Percentiles rank a stretch among this genome's conserved stretches.
These are phyloP conservation scores for Hippoglossus stenolepis DNA, from an alignment of 2,113 vertebrate genomes.

Conservation along the genomic window DNA sequence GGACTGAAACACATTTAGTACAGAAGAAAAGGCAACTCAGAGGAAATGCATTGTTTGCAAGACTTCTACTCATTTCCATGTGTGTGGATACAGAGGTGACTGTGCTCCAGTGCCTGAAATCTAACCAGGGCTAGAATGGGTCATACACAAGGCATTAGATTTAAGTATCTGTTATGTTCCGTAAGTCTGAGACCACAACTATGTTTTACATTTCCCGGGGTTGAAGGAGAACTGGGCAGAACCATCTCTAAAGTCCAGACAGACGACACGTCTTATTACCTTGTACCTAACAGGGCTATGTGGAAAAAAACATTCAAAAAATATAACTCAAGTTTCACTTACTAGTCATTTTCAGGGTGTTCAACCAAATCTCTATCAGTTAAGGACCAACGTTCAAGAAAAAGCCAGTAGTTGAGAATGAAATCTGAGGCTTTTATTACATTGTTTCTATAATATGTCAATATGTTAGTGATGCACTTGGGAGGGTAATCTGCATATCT, in stretches of 20 bases:
- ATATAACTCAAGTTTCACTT: too few relatives aligned
- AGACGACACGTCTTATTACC: too few relatives aligned
- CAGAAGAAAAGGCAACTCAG: constrained; percentile 19
- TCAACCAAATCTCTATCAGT: too few relatives aligned
- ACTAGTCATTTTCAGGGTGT: too few relatives aligned
- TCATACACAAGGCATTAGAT: background rate
- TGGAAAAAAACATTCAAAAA: too few relatives aligned
- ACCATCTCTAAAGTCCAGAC: too few relatives aligned
- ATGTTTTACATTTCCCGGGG: background rate
- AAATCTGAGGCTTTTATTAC: too few relatives aligned
- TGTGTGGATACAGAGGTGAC: background rate
- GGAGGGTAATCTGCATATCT: background rate
- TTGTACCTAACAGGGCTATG: too few relatives aligned
- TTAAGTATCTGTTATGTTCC: too few relatives aligned
- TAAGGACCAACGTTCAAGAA: too few relatives aligned
- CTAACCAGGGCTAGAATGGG: background rate
- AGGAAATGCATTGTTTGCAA: background rate
- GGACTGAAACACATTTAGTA: background rate
- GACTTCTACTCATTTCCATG: background rate
- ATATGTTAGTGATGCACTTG: background rate
- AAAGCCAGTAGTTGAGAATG: too few relatives aligned
- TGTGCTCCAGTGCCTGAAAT: background rate
- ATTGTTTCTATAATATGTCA: background rate
- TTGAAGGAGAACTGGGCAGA: background rate
- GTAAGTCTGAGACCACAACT: background rate